Base-by-base conservation (phyloP, 2,888 invertebrate genomes). In the Alsophila aescularia region DNA sequence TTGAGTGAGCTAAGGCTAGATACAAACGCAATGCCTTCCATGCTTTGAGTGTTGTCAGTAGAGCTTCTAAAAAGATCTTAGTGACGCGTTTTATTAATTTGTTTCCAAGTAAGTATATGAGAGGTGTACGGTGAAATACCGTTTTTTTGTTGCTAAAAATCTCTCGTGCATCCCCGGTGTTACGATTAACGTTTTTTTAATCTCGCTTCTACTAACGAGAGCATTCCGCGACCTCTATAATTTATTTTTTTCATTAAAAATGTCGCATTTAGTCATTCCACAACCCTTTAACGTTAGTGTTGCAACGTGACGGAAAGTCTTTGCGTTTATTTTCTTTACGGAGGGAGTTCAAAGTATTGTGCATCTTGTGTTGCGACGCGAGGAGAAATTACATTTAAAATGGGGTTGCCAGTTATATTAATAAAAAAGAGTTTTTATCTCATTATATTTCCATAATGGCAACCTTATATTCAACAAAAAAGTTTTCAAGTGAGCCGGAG, bases 111-210 rank as follows among this genome's bases (percentile, higher is more conserved):
- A 79, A 83, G 81, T 84, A 80, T 77, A 42, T 67, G 69, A 80
- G 81, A 84, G 83, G 84, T 87, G 85, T 86, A 83, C 85, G 86
- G 81, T 77, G 54, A 64, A 51, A 62, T 60, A 65, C 53, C 60
- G 58, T 63, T 62, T 60, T 59, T 57, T 55, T 62, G 64, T 61
- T 65, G n/a, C 48, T 16, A 34, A 54, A 39, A 66, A 75, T 77
- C 75, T 80, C 81, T 86, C 90, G 91, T 91, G 91, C 91, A 90
- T 90, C 91, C 90, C 90, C 90, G 82, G 86, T 86, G 83, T 83
- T 79, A 77, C 75, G 75, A 76, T 73, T 75, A 72, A 74, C 72
- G 69, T 63, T 75, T 72, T 70, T 69, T 79, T 89, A 88, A 89
- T 87, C 85, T 85, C 87, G 90, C 90, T 90, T 90, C 74, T 85